phyloP scores from a whole-genome alignment of 2,797 vertebrate genomes.

The Numenius phaeopus region DNA sequence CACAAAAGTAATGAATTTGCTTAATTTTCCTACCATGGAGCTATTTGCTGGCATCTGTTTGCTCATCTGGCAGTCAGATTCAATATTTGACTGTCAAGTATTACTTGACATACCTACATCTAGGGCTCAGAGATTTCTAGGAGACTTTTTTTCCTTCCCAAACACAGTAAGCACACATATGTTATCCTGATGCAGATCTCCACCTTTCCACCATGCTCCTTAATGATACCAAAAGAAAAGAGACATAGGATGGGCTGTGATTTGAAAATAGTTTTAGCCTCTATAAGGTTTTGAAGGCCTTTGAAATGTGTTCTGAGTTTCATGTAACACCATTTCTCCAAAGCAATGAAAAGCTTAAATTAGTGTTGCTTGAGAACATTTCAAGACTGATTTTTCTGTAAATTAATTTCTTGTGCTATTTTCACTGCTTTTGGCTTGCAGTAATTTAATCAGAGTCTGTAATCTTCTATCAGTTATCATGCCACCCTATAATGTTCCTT shows the following conservation, averaged over 20 bases:
- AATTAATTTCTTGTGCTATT: slow-evolving; percentile 50
- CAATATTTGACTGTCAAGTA: neutral
- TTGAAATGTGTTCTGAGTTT: neutral
- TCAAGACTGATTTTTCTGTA: neutral
- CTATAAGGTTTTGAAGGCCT: neutral
- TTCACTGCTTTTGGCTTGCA: slow-evolving; percentile 24
- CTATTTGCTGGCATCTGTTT: neutral
- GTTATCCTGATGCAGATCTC: neutral
- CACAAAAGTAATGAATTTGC: neutral
- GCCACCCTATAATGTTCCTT: neutral
- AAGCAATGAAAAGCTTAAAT: slow-evolving; percentile 40
- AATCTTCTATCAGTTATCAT: neutral
- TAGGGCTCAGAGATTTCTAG: neutral
- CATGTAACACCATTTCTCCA: neutral
- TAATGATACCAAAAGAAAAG: neutral
- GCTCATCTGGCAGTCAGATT: neutral
- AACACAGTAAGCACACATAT: rapidly evolving
- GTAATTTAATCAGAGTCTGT: slow-evolving; percentile 28
- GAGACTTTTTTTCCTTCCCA: neutral
- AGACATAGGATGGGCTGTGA: neutral
- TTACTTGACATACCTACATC: neutral
- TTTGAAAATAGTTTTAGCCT: neutral
- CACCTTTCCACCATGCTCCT: neutral
- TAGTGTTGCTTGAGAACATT: slow-evolving; percentile 29
- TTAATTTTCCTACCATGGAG: neutral